Evolutionary conservation across 1,140 invertebrate genomes (phyloP).

Genomic region (Diorhabda sublineata): DNA sequence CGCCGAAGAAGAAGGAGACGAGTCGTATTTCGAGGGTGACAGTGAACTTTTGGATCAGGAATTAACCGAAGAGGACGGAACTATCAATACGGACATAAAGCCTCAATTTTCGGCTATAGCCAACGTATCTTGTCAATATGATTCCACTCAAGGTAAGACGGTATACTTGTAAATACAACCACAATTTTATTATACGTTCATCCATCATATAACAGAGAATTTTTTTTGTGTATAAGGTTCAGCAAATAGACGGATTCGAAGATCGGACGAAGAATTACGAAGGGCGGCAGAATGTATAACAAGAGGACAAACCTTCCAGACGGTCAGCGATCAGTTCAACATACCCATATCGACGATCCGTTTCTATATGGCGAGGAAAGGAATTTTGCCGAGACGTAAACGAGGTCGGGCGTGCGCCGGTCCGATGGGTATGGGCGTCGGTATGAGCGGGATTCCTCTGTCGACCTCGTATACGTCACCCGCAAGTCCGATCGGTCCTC

Average conservation of each 20-base stretch:
- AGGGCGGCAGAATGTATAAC: constrained; percentile 75
- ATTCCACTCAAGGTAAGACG: constrained; percentile 45
- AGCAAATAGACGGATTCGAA: constrained; percentile 51
- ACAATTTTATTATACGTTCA: too few species aligned
- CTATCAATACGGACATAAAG: constrained; percentile 33
- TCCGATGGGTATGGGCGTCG: constrained; percentile 30
- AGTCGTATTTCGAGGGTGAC: constrained; percentile 44
- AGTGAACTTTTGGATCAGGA: constrained; percentile 44
- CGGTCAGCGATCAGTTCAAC: constrained; percentile 76
- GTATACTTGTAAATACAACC: background rate
- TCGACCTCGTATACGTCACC: constrained; percentile 44
- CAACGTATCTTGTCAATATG: constrained; percentile 60
- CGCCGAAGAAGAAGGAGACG: constrained; percentile 39
- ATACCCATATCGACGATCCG: constrained; percentile 80
- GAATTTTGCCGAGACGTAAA: constrained; percentile 69
- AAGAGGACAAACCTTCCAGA: constrained; percentile 75
- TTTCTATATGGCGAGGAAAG: constrained; percentile 79
- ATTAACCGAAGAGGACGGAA: constrained; percentile 41
- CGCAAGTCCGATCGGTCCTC: constrained; percentile 58
- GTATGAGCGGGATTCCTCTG: constrained; percentile 35
- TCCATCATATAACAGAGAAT: too few species aligned
- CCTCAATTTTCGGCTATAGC: constrained; percentile 54
- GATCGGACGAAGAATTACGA: constrained; percentile 68
- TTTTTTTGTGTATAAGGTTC: constrained; percentile 32
- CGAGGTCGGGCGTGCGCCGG: constrained; percentile 55